Evolutionary conservation across 2,888 invertebrate genomes (phyloP).

Genomic region (Electrophaes corylata): DNA sequence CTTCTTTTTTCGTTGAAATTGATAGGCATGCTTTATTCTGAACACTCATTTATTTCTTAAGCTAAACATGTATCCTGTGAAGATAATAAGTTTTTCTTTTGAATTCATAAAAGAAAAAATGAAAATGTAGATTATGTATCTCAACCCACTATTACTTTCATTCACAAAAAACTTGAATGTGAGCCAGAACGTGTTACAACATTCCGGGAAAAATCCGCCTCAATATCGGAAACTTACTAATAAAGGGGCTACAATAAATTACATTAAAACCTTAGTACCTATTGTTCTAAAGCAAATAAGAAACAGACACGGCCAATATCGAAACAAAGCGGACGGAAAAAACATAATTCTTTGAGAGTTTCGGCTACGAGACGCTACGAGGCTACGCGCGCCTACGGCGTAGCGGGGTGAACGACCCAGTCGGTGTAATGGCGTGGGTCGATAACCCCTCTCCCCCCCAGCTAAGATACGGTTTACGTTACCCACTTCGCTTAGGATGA

Average conservation of each 20-base stretch:
- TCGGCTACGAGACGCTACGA: slow-evolving; percentile 43
- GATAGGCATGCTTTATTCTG: neutral
- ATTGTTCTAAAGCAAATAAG: slow-evolving; percentile 55
- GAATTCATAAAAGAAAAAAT: neutral
- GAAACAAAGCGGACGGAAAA: slow-evolving; percentile 48
- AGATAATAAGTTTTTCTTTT: neutral
- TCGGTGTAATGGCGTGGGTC: slow-evolving; percentile 68
- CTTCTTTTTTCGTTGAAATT: neutral
- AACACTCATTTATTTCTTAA: too few species aligned
- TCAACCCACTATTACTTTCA: slow-evolving; percentile 8
- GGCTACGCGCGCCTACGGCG: slow-evolving; percentile 57
- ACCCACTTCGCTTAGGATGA: slow-evolving; percentile 60
- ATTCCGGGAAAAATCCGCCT: slow-evolving; percentile 1
- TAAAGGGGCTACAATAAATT: slow-evolving; percentile 36
- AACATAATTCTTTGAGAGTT: slow-evolving; percentile 52
- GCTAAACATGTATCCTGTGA: neutral
- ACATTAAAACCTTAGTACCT: slow-evolving; percentile 44
- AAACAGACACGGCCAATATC: slow-evolving; percentile 50
- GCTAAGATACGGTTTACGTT: slow-evolving; percentile 54
- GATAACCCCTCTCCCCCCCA: slow-evolving; percentile 61
- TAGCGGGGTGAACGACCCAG: slow-evolving; percentile 74
- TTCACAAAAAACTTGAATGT: slow-evolving; percentile 25
- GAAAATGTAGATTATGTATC: slow-evolving; percentile 7
- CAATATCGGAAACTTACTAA: slow-evolving; percentile 31
- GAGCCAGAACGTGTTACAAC: slow-evolving; percentile 15